Evolutionary conservation across 2,888 invertebrate species (phyloP).

Genomic region (Acanthosoma haemorrhoidale): DNA sequence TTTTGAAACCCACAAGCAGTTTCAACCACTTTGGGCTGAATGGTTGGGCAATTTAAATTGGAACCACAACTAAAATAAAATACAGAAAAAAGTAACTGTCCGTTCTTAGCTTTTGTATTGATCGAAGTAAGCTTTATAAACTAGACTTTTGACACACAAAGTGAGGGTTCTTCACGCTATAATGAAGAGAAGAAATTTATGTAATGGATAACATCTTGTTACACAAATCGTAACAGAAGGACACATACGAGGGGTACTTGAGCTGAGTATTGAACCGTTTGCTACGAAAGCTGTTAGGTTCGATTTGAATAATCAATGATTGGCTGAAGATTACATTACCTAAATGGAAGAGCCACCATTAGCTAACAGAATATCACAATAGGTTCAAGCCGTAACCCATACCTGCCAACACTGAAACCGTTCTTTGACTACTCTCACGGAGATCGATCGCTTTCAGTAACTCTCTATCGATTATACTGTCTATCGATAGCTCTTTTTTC

Average conservation of each 20-base stretch:
- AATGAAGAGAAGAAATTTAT: neutral
- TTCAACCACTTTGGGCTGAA: neutral
- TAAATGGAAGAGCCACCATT: conserved; percentile 4
- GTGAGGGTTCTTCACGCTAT: neutral
- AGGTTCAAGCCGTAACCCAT: neutral
- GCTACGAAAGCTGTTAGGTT: neutral
- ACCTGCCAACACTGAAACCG: conserved; percentile 10
- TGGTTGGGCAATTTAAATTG: neutral
- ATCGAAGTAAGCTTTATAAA: too few species aligned
- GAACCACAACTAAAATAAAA: too few species aligned
- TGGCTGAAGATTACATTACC: neutral
- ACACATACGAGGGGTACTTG: neutral
- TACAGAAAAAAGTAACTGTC: too few species aligned
- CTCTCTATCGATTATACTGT: too few species aligned
- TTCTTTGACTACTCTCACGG: neutral
- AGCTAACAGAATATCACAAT: neutral
- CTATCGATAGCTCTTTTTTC: too few species aligned
- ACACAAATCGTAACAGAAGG: neutral
- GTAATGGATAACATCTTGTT: neutral
- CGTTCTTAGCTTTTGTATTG: too few species aligned
- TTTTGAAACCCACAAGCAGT: neutral
- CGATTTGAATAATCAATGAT: neutral
- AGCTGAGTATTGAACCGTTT: neutral
- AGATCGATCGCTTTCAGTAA: too few species aligned
- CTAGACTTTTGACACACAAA: neutral